These are phyloP conservation scores for Tetrapedia diversipes DNA, from an alignment of 2,888 invertebrate species.

Conservation along the genomic window DNA sequence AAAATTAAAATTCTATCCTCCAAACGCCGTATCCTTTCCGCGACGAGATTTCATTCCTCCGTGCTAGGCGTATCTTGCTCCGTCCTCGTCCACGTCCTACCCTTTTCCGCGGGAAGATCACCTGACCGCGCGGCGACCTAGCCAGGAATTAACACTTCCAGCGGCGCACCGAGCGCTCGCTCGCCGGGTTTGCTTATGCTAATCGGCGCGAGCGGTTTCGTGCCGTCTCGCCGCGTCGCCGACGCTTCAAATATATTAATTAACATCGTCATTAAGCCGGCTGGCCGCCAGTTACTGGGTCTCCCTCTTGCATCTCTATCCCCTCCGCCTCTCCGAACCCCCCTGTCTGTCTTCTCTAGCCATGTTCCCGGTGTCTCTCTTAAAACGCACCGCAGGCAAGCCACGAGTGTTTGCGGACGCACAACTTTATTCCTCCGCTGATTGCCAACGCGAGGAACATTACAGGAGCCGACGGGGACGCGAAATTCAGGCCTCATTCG, in stretches of 20 bases:
- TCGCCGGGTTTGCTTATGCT: conserved; percentile 80
- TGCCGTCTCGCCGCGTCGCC: conserved; percentile 59
- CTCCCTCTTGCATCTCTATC: conserved; percentile 36
- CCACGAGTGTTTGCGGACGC: conserved; percentile 56
- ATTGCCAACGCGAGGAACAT: conserved; percentile 19
- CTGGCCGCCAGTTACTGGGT: conserved; percentile 54
- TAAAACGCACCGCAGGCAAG: conserved; percentile 10
- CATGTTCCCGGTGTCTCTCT: not conserved
- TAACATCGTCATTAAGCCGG: conserved; percentile 81
- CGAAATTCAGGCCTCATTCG: conserved; percentile 43
- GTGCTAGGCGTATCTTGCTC: no score
- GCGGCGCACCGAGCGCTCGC: conserved; percentile 72
- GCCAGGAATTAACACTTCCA: conserved; percentile 80
- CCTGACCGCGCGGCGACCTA: conserved; percentile 61
- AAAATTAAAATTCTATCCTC: no score
- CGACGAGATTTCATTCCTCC: not conserved
- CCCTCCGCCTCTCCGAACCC: conserved; percentile 5
- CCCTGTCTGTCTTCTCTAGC: conserved; percentile 7
- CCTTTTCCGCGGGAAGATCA: conserved; percentile 23
- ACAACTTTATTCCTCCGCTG: conserved; percentile 45
- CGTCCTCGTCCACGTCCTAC: conserved; percentile 7
- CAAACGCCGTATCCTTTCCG: not conserved
- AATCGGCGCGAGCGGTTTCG: conserved; percentile 74
- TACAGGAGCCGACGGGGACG: conserved; percentile 47
- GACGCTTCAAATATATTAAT: conserved; percentile 80